Base-by-base conservation (phyloP, 2,888 invertebrate species). In the Drepanosiphum platanoidis region DNA sequence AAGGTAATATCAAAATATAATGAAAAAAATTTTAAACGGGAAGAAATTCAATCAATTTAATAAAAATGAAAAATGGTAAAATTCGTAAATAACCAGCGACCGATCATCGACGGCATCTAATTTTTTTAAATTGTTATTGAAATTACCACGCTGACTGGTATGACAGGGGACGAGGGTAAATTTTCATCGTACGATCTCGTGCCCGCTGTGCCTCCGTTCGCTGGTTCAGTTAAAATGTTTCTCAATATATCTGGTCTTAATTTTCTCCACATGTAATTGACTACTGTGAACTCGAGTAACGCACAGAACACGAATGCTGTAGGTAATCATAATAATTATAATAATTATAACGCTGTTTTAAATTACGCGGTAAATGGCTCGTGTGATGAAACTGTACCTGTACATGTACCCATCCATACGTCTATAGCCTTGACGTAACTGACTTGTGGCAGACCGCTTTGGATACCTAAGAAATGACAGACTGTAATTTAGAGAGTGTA, bases 221-320 rank as follows among this genome's bases (percentile, higher is more conserved):
- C 82, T 15, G 87, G 87, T 61, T 87, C 81, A 7, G 87, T 78
- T 13, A 87, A 72, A 18, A 87, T 79, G 75, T 83, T 87, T 75
- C 81, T 86, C 52, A 87, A 42, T 61, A 87, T 86, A 34, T 87
- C 87, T 5, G 88, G 87, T 64, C 88, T 88, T 61, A 88, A 87
- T 87, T 90, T 90, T 72, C 90, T 88, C 90, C 90, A 90, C 87
- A 90, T 89, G 88, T 91, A 91, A 88, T 91, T 91, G 72, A 90
- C 91, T 72, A 90, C 89, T 11, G 91, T 91, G 88, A 91, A 91
- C 87, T 91, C 91, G 78, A 91, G 88, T 15, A 91, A 89, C 11
- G 91, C 91, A 86, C 90, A 89, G 88, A 91, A 91, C 18, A 91
- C 90, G 87, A 91, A 91, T 22, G 90, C 90, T 89, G 88, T 87